Evolutionary conservation across 2,113 vertebrate genomes (phyloP), one percentile per base, ranked within the genome.

Genomic region (Crotalus viridis): DNA sequence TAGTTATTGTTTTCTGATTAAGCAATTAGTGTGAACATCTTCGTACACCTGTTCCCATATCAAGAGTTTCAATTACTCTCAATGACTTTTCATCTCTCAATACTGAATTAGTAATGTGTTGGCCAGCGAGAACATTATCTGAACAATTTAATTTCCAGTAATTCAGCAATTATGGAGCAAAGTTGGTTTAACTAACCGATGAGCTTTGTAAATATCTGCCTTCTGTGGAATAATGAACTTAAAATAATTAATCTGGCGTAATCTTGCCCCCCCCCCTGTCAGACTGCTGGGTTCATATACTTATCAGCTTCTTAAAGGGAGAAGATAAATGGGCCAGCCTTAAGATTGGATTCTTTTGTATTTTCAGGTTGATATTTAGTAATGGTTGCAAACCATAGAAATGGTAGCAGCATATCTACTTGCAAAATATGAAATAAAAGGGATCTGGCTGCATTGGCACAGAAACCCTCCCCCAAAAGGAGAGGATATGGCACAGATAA

Each of bases 1-100:
- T 96, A 96, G 97, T 98, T 98, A 98, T 97, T 98, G 98, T 98
- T 98, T 98, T 97, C 97, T 98, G 98, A 98, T 98, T 97, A 97
- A 98, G 98, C 98, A 97, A 98, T 98, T 97, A 97, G 95, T 95
- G 95, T 95, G 95, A 98, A 97, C 96, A 97, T 97, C 96, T 97
- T 97, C 93, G 93, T 97, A 97, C 97, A 98, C 96, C 96, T 98
- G 97, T 96, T 97, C 96, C 97, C 95, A 96, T 96, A 97, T 97
- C 96, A 97, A 96, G 95, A 91, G 91, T 96, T 96, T 97, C 95
- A 95, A 96, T 93, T 97, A 97, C 96, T 90, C 96, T 94, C 59
- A 26, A 88, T 96, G 96, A 93, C 91, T 96, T 93, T 94, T 96
- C 94, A 97, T 96, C 95, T 94, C 93, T 97, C 97, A 89, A 94